A percentile compares a stretch with the other conserved stretches of the same genome.
These are phyloP conservation scores for Calonectris borealis DNA, from an alignment of 2,113 vertebrate genomes.

Conservation along the genomic window DNA sequence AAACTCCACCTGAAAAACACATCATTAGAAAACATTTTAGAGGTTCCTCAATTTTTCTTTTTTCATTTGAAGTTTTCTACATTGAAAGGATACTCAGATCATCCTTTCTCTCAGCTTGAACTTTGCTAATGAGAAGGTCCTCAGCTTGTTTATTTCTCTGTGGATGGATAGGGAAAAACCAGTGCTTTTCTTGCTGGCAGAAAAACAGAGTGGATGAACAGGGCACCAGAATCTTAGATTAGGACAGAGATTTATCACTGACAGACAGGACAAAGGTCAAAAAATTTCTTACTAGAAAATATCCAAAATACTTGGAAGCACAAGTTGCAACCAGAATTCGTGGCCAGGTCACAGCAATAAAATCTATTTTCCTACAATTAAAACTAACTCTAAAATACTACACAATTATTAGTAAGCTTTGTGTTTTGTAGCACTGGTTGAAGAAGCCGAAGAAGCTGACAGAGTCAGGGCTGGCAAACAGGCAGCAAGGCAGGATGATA, in stretches of 20 bases:
- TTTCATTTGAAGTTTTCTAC: background rate
- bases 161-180: background rate
- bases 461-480: background rate
- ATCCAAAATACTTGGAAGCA: background rate
- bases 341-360: background rate
- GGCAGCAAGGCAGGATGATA: background rate
- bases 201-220: background rate
- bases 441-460: background rate
- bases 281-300: background rate
- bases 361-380: background rate
- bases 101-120: background rate
- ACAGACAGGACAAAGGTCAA: background rate
- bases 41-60: background rate
- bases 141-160: background rate
- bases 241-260: background rate
- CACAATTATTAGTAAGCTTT: background rate
- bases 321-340: background rate
- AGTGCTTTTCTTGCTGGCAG: background rate
- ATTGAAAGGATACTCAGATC: background rate
- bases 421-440: background rate
- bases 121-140: background rate
- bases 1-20: background rate
- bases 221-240: background rate
- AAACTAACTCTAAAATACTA: background rate
- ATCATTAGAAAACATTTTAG: background rate